These are phyloP conservation scores for Nephotettix cincticeps DNA, from an alignment of 1,140 invertebrate species.

Conservation along the genomic window DNA sequence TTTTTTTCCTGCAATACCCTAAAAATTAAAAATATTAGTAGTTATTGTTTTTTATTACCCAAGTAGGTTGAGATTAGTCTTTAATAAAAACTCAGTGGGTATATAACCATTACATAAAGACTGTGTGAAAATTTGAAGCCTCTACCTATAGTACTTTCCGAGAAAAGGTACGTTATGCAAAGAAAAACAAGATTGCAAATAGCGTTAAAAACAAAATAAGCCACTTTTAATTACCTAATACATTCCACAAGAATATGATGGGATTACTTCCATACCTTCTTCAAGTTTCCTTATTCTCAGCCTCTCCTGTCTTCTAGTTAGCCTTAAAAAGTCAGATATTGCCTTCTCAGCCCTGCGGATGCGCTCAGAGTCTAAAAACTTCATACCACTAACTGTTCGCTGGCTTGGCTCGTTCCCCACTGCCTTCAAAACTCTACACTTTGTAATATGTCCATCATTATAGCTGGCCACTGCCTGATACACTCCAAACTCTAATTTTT, in stretches of 20 bases:
- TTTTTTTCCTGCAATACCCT: neutral
- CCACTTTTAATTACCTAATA: neutral
- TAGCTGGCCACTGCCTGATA: conserved; percentile 30
- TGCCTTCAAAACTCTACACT: conserved; percentile 23
- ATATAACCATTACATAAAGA: neutral
- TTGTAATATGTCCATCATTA: conserved; percentile 32
- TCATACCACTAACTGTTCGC: neutral
- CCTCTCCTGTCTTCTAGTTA: conserved; percentile 24
- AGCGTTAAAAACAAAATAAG: neutral
- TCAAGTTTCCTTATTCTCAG: conserved; percentile 23
- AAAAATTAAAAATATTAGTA: neutral
- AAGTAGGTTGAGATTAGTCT: neutral
- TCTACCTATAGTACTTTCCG: conserved; percentile 7
- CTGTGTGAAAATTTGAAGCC: neutral
- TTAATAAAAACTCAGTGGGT: neutral
- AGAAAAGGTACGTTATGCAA: conserved; percentile 26
- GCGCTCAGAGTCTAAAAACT: conserved; percentile 23
- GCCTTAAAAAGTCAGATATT: neutral
- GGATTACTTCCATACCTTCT: conserved; percentile 3
- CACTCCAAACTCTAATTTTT: conserved; percentile 21
- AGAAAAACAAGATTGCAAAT: conserved; percentile 21
- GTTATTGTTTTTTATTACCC: neutral
- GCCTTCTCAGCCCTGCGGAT: conserved; percentile 23
- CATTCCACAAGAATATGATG: conserved; percentile 26
- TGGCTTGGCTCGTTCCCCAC: conserved; percentile 20